A percentile compares a stretch with the other conserved stretches of the same genome.
These are phyloP conservation scores for Pseudorectes ferrugineus DNA, from an alignment of 2,113 vertebrate genomes.

Conservation along the genomic window DNA sequence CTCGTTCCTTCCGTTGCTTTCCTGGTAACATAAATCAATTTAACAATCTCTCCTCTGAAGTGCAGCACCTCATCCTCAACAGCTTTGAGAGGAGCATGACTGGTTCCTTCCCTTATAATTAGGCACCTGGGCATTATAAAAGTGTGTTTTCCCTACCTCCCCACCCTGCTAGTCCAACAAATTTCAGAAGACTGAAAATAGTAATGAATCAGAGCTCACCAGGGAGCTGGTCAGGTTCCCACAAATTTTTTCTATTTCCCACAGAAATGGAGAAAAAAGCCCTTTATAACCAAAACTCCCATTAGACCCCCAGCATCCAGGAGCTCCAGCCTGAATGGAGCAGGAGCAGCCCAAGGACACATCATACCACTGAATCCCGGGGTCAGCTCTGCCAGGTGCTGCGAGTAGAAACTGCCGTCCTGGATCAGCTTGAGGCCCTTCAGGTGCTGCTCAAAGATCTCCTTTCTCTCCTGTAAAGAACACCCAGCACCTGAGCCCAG, in stretches of 20 bases:
- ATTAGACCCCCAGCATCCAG: background rate
- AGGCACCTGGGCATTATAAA: background rate
- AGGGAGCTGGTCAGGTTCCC: background rate
- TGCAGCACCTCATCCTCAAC: background rate
- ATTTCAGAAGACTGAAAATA: background rate
- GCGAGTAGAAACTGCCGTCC: constrained; percentile 85
- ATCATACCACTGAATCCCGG: constrained; percentile 92
- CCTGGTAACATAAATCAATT: background rate
- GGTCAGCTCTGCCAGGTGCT: constrained; percentile 90
- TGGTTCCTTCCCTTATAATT: background rate
- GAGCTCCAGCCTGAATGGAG: background rate
- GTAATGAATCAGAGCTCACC: background rate
- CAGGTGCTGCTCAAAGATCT: constrained; percentile 96
- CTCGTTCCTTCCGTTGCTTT: background rate
- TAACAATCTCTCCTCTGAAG: background rate
- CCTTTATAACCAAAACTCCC: background rate
- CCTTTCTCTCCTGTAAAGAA: constrained; percentile 84
- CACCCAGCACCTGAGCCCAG: background rate
- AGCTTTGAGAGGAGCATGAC: background rate
- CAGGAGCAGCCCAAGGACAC: background rate
- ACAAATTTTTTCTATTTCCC: background rate
- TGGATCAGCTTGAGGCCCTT: constrained; percentile 90
- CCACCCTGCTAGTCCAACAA: background rate
- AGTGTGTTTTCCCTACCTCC: background rate
- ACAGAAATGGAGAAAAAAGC: background rate